Base-by-base conservation (phyloP, 2,888 invertebrate genomes). In the Baccha elongata region DNA sequence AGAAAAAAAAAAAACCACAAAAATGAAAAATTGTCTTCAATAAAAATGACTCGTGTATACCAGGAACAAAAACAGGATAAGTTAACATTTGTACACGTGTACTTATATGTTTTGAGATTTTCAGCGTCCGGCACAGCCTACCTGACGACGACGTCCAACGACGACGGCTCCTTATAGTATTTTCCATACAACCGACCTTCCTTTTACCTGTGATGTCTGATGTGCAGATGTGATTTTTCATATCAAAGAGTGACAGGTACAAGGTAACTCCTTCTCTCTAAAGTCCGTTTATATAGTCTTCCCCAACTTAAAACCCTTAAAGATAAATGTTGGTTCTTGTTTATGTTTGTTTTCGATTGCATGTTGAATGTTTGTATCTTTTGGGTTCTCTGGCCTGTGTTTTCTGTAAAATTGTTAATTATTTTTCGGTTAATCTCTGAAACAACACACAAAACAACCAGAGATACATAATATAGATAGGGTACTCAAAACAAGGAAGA, bases 191-290 rank as follows among this genome's bases (percentile, higher is more conserved):
- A 50, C 48, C 58, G 58, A 40, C 58, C 58, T 58, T 58, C 58
- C 40, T 58, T 58, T 58, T 40, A 58, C 23, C 58, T 40, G 58
- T 58, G 40, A 55, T 55, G 55, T 55, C 55, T 55, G 58, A 58
- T 58, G 58, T 40, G 40, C 58, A 58, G 58, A 58, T 58, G 58
- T 58, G 58, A 58, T 58, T 58, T 58, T 58, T 58, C 58, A 58
- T 58, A 58, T 58, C 58, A 40, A 40, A 58, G 23, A 58, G 40
- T 58, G 58, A 58, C 58, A 58, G 58, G 58, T 58, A 52, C 32
- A 40, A 58, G 58, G 58, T 40, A 58, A 23, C 55, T 55, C 37
- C 55, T 37, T 37, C 53, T 1, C 21, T 23, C 46, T 46, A 11
- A n/a, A 11, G n/a, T 19, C 10, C 10, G n/a, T 7, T 11, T 13